Evolutionary conservation across 2,797 vertebrate genomes (phyloP), one percentile per base, ranked within the genome.

Genomic region (Chaenodraco wilsoni): DNA sequence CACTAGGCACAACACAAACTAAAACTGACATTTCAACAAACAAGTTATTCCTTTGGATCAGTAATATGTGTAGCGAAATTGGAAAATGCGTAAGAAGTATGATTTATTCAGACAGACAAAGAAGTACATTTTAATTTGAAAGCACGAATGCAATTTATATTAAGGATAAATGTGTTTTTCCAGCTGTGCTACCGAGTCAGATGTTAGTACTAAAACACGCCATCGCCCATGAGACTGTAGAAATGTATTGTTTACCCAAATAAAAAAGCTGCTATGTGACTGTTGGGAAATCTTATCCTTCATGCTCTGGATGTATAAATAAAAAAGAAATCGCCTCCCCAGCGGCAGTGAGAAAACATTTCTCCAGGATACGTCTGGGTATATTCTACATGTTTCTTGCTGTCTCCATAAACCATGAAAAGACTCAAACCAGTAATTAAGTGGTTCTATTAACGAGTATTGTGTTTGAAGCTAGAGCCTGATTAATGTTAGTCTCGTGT

Each of bases 211-310:
- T 45, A 37, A 56, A 57, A n/a, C 41, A 48, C 11, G 7, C 21
- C 14, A 13, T 65, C 33, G 12, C 63, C 54, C 52, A 15, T 10
- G 59, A 75, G 67, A 51, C 50, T 31, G 52, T 45, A 57, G 15
- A 52, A 51, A 56, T 54, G 37, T 73, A 44, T 76, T 64, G 43
- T 84, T 76, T 70, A 74, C 49, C 43, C 17, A 61, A 40, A 56
- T 60, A 23, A 72, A 69, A 76, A 73, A 45, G 16, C 60, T 23
- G 61, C 50, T 52, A 40, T 49, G 62, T 31, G 23, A 64, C 72
- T n/a, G 23, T 11, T 60, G 76, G 54, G 58, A 72, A 74, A 76
- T 68, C 54, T 63, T 45, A 3, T n/a, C 9, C 19, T 56, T 11
- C 5, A 46, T 49, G 40, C 58, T 48, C 9, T 46, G 46, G 51